Base-by-base conservation (phyloP, 2,113 vertebrate genomes). In the Mugil cephalus region DNA sequence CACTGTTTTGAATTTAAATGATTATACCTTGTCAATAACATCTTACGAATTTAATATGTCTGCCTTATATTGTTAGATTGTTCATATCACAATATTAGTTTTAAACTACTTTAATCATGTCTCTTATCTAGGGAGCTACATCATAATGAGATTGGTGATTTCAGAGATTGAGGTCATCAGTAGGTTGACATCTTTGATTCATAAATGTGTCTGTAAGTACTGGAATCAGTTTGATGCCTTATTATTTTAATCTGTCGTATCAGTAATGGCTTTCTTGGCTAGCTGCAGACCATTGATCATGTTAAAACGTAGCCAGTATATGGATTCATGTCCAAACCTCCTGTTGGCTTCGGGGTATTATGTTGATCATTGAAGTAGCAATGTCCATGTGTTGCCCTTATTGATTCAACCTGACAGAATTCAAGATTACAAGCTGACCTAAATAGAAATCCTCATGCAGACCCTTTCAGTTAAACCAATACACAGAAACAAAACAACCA, bases 401-500 rank as follows among this genome's bases (percentile, higher is more conserved):
- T 45, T 45, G 24, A 62, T 18, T 59, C 10, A 42, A 40, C 7
- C 36, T 56, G 3, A 21, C 6, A 53, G 30, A 18, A 40, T 30
- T 30, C 24, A 30, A 30, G 2, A 30, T 30, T 30, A 3, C 24
- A 30, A 5, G 24, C 3, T 30, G 7, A 18, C 38, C 13, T 1
- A 35, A 18, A 21, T 18, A 18, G 10, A 64, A 69, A 45, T 24
- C 12, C 12, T 63, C 3, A 15, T 52, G 1, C 7, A 12, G 18
- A 19, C 24, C 6, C 0, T 18, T 69, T 30, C 7, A 58, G 15
- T 59, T 24, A 71, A 51, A 53, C 36, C 14, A 64, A 50, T 64
- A n/a, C 14, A 52, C 36, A 36, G 35, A 75, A 64, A 39, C 39
- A 18, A 43, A 59, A 62, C 7, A 66, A n/a, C 35, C 14, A 60